Evolutionary conservation across 2,113 vertebrate species (phyloP).

Genomic region (Otis tarda): DNA sequence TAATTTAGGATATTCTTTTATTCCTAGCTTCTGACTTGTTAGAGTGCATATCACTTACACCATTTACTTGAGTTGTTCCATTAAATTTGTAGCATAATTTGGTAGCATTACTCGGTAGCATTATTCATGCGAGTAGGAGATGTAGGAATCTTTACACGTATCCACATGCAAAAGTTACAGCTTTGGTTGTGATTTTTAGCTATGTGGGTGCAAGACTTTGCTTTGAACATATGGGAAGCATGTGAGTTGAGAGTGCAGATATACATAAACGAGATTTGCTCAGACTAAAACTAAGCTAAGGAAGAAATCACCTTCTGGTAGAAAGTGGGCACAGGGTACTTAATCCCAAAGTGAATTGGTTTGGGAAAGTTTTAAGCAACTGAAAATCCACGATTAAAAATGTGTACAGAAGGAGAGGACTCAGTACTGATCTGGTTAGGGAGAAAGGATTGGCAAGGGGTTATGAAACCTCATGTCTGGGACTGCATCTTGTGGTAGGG

Average conservation of each 20-base stretch:
- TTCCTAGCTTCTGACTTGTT: background rate
- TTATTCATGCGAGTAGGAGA: background rate
- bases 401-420: background rate
- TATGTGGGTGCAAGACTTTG: background rate
- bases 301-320: background rate
- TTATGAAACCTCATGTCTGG: slow-evolving; percentile 64
- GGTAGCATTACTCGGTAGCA: background rate
- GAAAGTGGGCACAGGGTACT: background rate
- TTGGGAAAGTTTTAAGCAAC: slow-evolving; percentile 19
- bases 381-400: background rate
- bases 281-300: background rate
- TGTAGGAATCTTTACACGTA: background rate
- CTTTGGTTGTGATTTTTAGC: background rate
- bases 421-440: background rate
- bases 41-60: background rate
- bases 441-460: slow-evolving; percentile 25
- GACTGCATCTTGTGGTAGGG: slow-evolving; percentile 55
- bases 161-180: background rate
- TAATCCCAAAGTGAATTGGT: background rate
- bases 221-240: background rate
- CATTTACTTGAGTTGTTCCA: background rate
- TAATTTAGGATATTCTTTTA: background rate
- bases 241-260: background rate
- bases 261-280: background rate
- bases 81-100: background rate